Evolutionary conservation across 2,888 invertebrate species (phyloP).

Genomic region (Melinaea marsaeus): DNA sequence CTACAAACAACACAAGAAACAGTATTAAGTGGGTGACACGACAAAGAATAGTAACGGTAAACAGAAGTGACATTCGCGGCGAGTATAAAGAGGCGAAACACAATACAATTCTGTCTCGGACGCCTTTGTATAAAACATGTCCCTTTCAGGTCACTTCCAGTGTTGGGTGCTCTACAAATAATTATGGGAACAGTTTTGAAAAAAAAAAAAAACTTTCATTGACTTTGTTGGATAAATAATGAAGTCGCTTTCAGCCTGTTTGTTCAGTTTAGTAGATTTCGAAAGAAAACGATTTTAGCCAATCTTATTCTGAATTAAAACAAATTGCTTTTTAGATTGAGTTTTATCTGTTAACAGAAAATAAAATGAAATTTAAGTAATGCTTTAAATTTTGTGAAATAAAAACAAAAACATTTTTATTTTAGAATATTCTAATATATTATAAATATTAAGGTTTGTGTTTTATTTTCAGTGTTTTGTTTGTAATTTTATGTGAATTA

Average conservation of each 20-base stretch:
- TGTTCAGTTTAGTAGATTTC: slow-evolving; percentile 2
- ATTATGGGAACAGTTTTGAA: slow-evolving; percentile 48
- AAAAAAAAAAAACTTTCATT: slow-evolving; percentile 37
- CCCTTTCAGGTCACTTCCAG: slow-evolving; percentile 72
- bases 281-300: slow-evolving; percentile 4
- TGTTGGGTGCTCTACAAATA: slow-evolving; percentile 62
- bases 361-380: neutral
- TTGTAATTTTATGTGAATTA: no score
- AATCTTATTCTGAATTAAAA: slow-evolving; percentile 1
- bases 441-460: no score
- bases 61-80: slow-evolving; percentile 52
- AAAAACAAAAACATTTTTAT: neutral
- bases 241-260: slow-evolving; percentile 1
- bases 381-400: neutral
- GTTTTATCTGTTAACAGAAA: neutral
- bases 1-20: slow-evolving; percentile 35
- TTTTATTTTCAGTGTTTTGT: no score
- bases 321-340: slow-evolving; percentile 5
- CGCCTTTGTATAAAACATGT: slow-evolving; percentile 62
- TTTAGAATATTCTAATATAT: neutral
- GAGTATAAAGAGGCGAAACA: slow-evolving; percentile 55
- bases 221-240: slow-evolving; percentile 29
- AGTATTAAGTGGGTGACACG: slow-evolving; percentile 52
- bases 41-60: slow-evolving; percentile 53
- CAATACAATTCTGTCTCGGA: slow-evolving; percentile 68